Evolutionary conservation across 2,113 vertebrate genomes (phyloP).

Genomic region (Phyllostomus discolor): DNA sequence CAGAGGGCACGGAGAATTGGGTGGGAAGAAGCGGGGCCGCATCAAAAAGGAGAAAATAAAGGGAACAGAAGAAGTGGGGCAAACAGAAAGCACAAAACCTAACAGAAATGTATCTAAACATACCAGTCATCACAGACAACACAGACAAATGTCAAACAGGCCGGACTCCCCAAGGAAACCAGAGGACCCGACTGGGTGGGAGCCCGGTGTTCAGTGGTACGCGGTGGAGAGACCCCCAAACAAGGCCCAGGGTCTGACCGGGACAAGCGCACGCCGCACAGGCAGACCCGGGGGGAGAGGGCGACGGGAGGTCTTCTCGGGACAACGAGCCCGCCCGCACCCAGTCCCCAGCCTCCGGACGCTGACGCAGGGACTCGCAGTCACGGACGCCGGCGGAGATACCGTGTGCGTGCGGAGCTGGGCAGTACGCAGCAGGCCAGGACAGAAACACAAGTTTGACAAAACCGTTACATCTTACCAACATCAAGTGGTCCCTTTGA

Average conservation of each 20-base stretch:
- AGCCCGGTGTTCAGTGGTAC: background rate
- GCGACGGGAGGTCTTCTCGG: too few species aligned
- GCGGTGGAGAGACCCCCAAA: background rate
- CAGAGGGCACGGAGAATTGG: background rate
- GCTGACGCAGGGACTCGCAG: background rate
- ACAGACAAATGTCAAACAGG: background rate
- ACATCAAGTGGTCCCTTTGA: background rate
- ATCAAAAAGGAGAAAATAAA: background rate
- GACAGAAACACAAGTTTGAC: background rate
- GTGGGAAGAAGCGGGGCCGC: background rate
- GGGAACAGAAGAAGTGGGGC: background rate
- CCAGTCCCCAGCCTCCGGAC: background rate
- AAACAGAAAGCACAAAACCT: background rate
- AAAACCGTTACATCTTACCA: background rate
- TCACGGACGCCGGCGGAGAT: background rate
- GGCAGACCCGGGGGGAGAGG: background rate
- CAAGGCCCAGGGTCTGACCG: background rate
- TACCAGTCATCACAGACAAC: background rate
- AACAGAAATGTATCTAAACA: background rate
- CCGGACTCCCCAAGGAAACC: background rate
- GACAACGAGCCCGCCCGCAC: background rate
- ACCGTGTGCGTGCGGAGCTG: too few species aligned
- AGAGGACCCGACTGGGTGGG: accelerated
- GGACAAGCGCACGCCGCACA: background rate
- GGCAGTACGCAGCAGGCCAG: background rate